Conservation (phyloP, 2,888 invertebrate species). For the Heliconius hortense region DNA sequence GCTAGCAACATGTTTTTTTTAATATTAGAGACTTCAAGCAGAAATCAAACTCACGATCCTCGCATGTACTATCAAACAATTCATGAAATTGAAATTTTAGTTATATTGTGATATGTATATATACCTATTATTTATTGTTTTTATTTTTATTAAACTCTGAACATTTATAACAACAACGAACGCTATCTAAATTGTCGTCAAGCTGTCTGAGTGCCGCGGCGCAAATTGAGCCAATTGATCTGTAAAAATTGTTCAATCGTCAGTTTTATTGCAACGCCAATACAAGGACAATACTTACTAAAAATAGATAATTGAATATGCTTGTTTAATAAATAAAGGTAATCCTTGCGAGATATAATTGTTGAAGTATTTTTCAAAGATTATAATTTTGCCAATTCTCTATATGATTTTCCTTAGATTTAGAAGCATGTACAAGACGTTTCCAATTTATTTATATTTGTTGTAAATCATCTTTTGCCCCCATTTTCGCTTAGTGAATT, state of each 20-base stretch:
- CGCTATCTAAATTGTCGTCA: conserved; percentile 57
- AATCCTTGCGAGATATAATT: conserved; percentile 25
- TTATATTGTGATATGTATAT: not conserved
- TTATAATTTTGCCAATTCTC: not conserved
- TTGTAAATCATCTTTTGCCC: not conserved
- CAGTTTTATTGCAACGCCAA: conserved; percentile 34
- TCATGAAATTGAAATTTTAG: not conserved
- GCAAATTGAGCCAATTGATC: conserved; percentile 67
- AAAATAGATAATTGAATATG: conserved; percentile 16
- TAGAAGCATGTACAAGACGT: not conserved
- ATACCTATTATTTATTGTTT: no score
- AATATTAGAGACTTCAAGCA: not conserved
- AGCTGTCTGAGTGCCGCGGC: conserved; percentile 59
- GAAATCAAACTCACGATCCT: not conserved
- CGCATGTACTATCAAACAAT: not conserved
- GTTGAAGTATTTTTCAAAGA: not conserved
- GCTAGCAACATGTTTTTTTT: not conserved
- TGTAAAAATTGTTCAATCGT: conserved; percentile 37
- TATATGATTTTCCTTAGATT: not conserved
- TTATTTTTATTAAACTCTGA: conserved; percentile 29
- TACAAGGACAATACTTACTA: conserved; percentile 25
- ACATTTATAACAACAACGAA: conserved; percentile 43
- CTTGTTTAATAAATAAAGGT: conserved; percentile 36
- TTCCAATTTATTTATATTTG: not conserved
- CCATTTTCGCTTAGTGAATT: not conserved